phyloP scores from a whole-genome alignment of 2,113 vertebrate genomes.

The Campylorhamphus procurvoides region DNA sequence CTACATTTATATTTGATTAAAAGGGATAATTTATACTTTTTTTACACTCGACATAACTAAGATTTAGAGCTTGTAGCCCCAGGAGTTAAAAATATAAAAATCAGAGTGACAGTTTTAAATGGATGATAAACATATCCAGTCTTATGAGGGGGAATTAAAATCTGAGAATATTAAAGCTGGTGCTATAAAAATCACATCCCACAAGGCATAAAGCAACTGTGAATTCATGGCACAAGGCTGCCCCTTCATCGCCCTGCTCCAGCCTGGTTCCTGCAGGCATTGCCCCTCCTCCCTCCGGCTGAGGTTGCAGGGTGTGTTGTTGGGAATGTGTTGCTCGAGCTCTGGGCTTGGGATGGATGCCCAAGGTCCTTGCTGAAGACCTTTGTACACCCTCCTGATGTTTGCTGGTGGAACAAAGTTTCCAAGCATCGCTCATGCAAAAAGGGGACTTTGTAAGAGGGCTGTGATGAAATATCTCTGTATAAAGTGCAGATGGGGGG shows the following conservation, averaged over 20 bases:
- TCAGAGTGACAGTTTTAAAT: not conserved
- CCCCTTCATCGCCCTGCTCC: not conserved
- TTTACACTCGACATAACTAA: conserved; percentile 1
- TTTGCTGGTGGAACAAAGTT: conserved; percentile 51
- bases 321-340: not conserved
- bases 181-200: not conserved
- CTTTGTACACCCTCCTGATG: conserved; percentile 23
- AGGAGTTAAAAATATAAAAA: not conserved
- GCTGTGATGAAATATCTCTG: conserved; percentile 23
- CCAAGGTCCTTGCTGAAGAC: not conserved
- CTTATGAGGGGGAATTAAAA: not conserved
- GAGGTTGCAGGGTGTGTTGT: not conserved
- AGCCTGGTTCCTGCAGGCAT: not conserved
- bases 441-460: conserved; percentile 52
- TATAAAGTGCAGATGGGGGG: not conserved
- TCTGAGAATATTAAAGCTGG: not conserved
- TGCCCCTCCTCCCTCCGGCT: not conserved
- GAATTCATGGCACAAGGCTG: not conserved
- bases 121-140: not conserved
- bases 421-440: conserved; percentile 6
- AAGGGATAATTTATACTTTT: not conserved
- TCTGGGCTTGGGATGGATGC: not conserved
- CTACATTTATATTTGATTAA: not conserved
- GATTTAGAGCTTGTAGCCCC: not conserved
- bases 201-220: not conserved